Conservation (phyloP, 1,140 invertebrate species). For the Drosophila miranda region DNA sequence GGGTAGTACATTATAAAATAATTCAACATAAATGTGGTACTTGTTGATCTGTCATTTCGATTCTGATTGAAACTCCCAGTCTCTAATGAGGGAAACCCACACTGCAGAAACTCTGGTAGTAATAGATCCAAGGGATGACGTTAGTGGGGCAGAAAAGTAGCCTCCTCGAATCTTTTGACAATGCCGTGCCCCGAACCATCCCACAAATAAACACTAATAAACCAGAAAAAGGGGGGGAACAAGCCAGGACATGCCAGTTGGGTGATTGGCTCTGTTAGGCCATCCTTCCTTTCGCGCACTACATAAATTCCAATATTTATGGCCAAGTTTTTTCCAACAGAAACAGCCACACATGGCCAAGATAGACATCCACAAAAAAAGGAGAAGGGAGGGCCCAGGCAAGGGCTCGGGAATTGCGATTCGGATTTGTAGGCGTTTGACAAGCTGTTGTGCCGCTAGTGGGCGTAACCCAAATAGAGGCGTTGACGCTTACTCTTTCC, state of each 20-base stretch:
- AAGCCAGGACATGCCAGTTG: constrained; percentile 31
- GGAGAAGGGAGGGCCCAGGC: constrained; percentile 4
- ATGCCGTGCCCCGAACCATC: constrained; percentile 34
- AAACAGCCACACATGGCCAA: constrained; percentile 46
- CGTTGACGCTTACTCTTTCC: constrained; percentile 53
- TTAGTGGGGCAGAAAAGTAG: too few relatives aligned
- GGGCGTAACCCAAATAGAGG: constrained; percentile 77
- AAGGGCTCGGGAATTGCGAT: constrained; percentile 21
- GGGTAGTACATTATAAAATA: constrained; percentile 25
- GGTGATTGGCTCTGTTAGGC: constrained; percentile 48
- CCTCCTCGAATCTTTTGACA: constrained; percentile 48
- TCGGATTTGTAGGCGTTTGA: constrained; percentile 66
- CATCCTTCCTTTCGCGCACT: constrained; percentile 65
- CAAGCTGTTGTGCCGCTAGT: constrained; percentile 36
- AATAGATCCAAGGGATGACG: constrained; percentile 33
- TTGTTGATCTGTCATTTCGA: constrained; percentile 33
- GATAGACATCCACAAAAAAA: constrained; percentile 30
- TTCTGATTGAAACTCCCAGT: constrained; percentile 13
- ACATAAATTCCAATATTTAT: constrained; percentile 80
- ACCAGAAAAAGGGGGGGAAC: constrained; percentile 15
- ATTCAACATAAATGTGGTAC: constrained; percentile 20
- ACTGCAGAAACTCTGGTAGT: background rate
- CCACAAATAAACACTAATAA: constrained; percentile 77
- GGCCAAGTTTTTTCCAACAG: constrained; percentile 46
- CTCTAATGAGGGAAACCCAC: background rate